Evolutionary conservation across 2,888 invertebrate genomes (phyloP), one percentile per base, ranked within the genome.

Genomic region (Pterostichus madidus): DNA sequence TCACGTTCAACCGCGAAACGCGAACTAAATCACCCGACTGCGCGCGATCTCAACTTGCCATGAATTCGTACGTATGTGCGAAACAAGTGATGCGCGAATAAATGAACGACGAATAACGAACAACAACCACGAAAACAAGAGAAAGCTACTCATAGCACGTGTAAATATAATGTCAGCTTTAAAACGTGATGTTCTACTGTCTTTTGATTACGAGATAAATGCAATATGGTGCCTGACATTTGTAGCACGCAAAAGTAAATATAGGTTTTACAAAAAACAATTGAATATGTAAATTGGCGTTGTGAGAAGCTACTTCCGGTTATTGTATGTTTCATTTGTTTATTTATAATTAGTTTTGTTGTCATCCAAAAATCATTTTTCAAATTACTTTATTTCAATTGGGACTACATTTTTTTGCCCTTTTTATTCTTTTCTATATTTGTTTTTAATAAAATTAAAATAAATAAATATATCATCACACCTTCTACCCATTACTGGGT

Each of bases 81-180:
- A 81, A 75, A 81, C 75, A 59, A 73, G 39, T 61, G 81, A 81
- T 81, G 81, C 75, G 75, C 81, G 81, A 15, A 49, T 75, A 31
- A 56, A 24, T 3, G 24, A 56, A 39, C 71, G 71, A 15, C 31
- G 17, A 44, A 39, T 61, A 24, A 17, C 53, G 80, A 80, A 71
- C 52, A 71, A 73, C 52, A 73, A 73, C 56, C 52, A 71, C 52
- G 80, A 73, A 80, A 81, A 73, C 44, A 52, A 44, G 80, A 73
- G 80, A 81, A 81, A 81, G 80, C 73, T 71, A 73, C 53, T 2
- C 39, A 35, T 3, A 35, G 35, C n/a, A 35, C 39, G 64, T 35
- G 5, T n/a, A 64, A 64, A 39, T 39, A 13, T 13, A 35, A 64
- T 35, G 32, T 32, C 64, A 64, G 64, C 13, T 32, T 35, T 11